Evolutionary conservation across 2,888 invertebrate genomes (phyloP), one percentile per base, ranked within the genome.

Genomic region (Nymphalis polychloros): DNA sequence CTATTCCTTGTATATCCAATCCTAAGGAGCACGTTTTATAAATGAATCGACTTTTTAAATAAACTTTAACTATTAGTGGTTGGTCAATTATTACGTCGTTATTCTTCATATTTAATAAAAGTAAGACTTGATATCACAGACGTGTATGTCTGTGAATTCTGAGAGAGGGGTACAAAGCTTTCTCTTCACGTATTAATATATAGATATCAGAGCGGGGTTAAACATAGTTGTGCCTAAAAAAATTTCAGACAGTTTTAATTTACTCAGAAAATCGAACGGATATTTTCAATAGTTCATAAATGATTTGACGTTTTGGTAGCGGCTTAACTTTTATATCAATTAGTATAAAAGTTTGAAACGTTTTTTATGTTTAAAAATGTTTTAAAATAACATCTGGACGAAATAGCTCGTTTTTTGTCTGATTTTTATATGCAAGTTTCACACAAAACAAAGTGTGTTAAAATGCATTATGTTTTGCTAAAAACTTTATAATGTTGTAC

Each of bases 401-500:
- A 41, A 41, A 41, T 41, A 41, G 13, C 13, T 41, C 41, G 13
- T 13, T 13, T 41, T 41, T 41, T 41, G 41, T 41, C 23, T 55
- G 23, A 13, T 27, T 7, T 20, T 27, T 27, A 8, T 16, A 60
- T 20, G n/a, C 4, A 57, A 35, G 46, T 61, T 47, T 35, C 61
- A 19, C 20, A 52, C 41, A n/a, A 69, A 66, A 52, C 57, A 31
- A 55, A 69, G 64, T 53, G 41, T 59, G 59, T 23, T 66, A 48
- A 59, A 66, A 47, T 60, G 60, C 63, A 63, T 69, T 70, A 68
- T 78, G 75, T 77, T 77, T 75, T 72, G 71, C 70, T 72, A 68
- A 68, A 75, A 77, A 76, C 72, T 75, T 73, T 68, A 63, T 75
- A 78, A 77, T 76, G 79, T 76, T 69, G 74, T 76, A 77, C 72